These are phyloP conservation scores for Nyctibius bracteatus DNA, from an alignment of 2,113 vertebrate genomes.

Conservation along the genomic window DNA sequence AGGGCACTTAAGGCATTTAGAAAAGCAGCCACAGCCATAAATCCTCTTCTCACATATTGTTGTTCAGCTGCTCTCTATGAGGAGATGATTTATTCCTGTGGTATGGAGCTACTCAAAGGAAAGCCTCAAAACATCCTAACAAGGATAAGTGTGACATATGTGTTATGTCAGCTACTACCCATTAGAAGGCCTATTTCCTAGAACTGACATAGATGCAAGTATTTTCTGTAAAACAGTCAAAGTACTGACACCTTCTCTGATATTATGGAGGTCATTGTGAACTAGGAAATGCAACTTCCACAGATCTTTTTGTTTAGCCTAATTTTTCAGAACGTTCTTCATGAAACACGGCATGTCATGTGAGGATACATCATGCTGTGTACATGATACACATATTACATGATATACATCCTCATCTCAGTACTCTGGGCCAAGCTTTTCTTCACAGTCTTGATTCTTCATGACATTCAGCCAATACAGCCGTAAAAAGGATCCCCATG, in stretches of 20 bases:
- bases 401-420: not conserved
- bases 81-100: constrained; percentile 60
- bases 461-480: not conserved
- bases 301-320: not conserved
- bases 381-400: not conserved
- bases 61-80: constrained; percentile 38
- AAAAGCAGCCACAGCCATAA: constrained; percentile 29
- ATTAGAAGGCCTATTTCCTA: constrained; percentile 39
- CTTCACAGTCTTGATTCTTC: not conserved
- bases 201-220: constrained; percentile 46
- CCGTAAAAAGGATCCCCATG: not conserved
- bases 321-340: not conserved
- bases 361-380: not conserved
- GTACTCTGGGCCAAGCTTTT: not conserved
- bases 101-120: constrained; percentile 51
- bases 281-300: not conserved
- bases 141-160: constrained; percentile 55
- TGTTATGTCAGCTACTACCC: constrained; percentile 46
- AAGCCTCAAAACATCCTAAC: constrained; percentile 62
- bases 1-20: not conserved
- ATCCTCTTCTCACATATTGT: constrained; percentile 40
- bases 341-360: not conserved
- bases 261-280: not conserved
- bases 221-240: constrained; percentile 22
- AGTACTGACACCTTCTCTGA: constrained; percentile 3